Evolutionary conservation across 2,113 vertebrate genomes (phyloP).

Genomic region (Ovibos moschatus): DNA sequence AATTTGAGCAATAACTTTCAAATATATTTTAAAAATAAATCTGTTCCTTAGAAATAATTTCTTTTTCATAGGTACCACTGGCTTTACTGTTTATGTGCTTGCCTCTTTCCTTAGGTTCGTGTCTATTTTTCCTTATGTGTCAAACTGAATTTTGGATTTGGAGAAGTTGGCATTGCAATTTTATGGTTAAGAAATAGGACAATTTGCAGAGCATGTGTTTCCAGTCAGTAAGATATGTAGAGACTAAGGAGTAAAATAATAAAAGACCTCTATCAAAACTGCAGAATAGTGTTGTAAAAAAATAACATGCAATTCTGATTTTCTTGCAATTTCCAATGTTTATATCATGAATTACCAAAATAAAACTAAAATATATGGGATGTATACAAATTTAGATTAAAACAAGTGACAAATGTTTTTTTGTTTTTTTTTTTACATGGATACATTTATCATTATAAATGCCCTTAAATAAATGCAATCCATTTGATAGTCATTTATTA

Average conservation of each 20-base stretch:
- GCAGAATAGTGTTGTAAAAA: not conserved
- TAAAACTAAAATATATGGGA: not conserved
- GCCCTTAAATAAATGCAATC: constrained; percentile 15
- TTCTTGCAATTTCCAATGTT: not conserved
- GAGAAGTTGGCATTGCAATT: not conserved
- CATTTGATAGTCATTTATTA: constrained; percentile 21
- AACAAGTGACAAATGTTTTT: not conserved
- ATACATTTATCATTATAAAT: constrained; percentile 9
- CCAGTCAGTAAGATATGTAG: not conserved
- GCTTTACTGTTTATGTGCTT: not conserved
- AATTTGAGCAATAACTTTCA: not conserved
- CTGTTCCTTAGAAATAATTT: not conserved
- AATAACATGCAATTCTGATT: not conserved
- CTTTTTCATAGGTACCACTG: not conserved
- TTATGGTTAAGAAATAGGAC: not conserved
- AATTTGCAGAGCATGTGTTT: not conserved
- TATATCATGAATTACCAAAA: not conserved
- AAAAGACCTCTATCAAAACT: not conserved
- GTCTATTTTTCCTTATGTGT: not conserved
- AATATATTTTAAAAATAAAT: not conserved
- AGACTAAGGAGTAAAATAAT: not conserved
- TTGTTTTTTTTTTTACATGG: not conserved
- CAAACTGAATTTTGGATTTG: not conserved
- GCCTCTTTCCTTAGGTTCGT: not conserved
- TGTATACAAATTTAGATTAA: constrained; percentile 8